Percentiles rank a stretch among this genome's conserved stretches.
phyloP scores from a whole-genome alignment of 2,888 invertebrate species.

The Folsomia manolachei region DNA sequence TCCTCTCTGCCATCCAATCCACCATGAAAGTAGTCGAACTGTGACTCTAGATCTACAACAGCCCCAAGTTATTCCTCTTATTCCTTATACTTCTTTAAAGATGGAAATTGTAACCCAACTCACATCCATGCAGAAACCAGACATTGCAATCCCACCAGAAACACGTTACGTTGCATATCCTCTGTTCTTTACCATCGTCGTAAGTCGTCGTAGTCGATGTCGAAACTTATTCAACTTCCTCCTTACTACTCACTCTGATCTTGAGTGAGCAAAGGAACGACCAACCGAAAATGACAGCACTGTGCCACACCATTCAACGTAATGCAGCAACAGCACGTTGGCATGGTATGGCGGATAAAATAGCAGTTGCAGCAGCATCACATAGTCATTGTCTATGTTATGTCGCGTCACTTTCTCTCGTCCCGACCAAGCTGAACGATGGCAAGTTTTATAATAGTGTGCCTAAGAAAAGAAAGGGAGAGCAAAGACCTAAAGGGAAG shows the following conservation, averaged over 20 bases:
- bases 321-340: no score
- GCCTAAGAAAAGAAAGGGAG: conserved; percentile 1
- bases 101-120: conserved; percentile 21
- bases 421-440: background rate
- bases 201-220: no score
- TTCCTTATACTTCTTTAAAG: background rate
- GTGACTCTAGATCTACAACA: no score
- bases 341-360: no score
- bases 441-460: no score
- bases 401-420: background rate
- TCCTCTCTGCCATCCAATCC: no score
- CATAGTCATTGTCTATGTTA: no score
- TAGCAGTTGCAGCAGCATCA: no score
- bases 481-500: conserved; percentile 23
- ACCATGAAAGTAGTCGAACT: no score
- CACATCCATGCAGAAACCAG: background rate
- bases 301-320: background rate
- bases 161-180: background rate
- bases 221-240: background rate
- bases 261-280: background rate
- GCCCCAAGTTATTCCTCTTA: background rate
- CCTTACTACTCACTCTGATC: background rate
- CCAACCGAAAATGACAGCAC: background rate
- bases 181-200: background rate
- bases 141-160: background rate